phyloP scores from a whole-genome alignment of 2,797 vertebrate genomes.

The Sebastiscus albofasciatus region DNA sequence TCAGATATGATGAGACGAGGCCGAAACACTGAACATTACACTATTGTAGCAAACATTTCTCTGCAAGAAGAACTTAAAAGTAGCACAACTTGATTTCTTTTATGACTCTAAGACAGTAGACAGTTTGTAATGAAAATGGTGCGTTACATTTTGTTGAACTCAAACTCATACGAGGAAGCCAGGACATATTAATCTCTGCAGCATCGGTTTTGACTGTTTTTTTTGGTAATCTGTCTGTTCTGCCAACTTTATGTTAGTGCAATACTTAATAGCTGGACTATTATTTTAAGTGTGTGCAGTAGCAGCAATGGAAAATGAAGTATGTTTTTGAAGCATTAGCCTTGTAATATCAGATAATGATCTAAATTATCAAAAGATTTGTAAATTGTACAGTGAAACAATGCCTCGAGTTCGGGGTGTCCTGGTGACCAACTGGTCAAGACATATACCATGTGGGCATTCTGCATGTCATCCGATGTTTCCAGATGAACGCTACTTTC shows the following conservation, averaged over 20 bases:
- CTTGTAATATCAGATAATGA: too few relatives aligned
- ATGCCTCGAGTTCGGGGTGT: too few relatives aligned
- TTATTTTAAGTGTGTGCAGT: too few relatives aligned
- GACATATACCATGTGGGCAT: too few relatives aligned
- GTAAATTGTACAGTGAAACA: too few relatives aligned
- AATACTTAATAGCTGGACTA: not conserved
- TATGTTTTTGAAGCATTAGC: too few relatives aligned
- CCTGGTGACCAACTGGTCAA: too few relatives aligned
- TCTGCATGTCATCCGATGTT: too few relatives aligned
- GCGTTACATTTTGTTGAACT: not conserved
- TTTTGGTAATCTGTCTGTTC: not conserved
- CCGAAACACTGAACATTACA: not conserved
- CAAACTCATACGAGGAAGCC: not conserved
- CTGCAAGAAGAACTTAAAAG: not conserved
- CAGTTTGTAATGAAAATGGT: not conserved
- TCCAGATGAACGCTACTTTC: too few relatives aligned
- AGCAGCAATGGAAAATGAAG: too few relatives aligned
- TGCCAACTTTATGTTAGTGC: not conserved
- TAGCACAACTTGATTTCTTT: not conserved
- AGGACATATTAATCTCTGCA: not conserved
- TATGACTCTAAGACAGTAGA: not conserved
- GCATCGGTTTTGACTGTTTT: not conserved
- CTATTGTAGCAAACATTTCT: not conserved
- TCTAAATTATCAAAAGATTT: too few relatives aligned
- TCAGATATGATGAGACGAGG: slow-evolving; percentile 7